phyloP scores from a whole-genome alignment of 2,888 invertebrate species.

The Seladonia tumulorum region DNA sequence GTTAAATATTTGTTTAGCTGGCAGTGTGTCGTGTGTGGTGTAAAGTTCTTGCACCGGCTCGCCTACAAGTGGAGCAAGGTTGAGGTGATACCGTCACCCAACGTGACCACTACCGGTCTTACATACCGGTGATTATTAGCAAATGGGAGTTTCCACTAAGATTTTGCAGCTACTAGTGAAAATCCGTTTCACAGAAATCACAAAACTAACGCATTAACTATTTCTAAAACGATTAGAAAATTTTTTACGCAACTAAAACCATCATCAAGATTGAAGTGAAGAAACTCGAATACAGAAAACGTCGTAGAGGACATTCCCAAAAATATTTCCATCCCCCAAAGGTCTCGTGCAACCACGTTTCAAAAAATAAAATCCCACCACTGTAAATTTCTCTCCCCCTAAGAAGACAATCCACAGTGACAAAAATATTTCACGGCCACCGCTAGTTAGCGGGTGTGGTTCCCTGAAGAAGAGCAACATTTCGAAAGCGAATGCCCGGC shows the following conservation, averaged over 20 bases:
- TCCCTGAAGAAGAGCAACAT: not conserved
- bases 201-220: not conserved
- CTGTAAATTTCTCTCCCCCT: no score
- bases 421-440: not conserved
- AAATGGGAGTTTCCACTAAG: slow-evolving; percentile 54
- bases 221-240: not conserved
- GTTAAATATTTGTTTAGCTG: slow-evolving; percentile 47
- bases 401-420: no score
- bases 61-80: slow-evolving; percentile 67
- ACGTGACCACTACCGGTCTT: slow-evolving; percentile 52
- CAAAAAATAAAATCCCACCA: no score
- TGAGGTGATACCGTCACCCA: slow-evolving; percentile 65
- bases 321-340: not conserved
- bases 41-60: slow-evolving; percentile 46
- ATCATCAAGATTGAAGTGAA: not conserved
- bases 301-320: no score
- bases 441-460: not conserved
- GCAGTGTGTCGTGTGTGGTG: slow-evolving; percentile 19
- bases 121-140: slow-evolving; percentile 32
- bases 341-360: no score
- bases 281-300: no score
- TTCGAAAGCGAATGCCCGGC: not conserved
- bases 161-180: slow-evolving; percentile 15
- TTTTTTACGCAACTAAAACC: not conserved
- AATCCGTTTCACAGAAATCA: not conserved